phyloP scores from a whole-genome alignment of 2,888 invertebrate genomes.

The Cenopis cana region DNA sequence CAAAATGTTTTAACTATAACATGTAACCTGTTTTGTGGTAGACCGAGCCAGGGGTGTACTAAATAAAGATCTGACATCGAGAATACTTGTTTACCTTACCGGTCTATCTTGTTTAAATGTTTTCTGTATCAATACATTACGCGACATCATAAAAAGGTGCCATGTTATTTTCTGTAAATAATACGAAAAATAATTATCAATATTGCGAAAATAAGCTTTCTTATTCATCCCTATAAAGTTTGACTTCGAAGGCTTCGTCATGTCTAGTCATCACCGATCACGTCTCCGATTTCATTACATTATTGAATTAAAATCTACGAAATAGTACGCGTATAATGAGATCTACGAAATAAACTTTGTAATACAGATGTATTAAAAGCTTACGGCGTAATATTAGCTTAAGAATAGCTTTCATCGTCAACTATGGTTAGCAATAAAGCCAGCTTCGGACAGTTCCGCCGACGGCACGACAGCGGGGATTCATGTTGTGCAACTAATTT shows the following conservation, averaged over 20 bases:
- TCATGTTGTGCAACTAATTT: constrained; percentile 39
- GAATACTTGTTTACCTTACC: constrained; percentile 9
- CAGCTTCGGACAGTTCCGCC: constrained; percentile 22
- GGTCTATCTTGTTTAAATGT: neutral
- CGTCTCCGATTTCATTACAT: no score
- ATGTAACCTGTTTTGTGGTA: constrained; percentile 17
- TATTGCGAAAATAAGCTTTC: no score
- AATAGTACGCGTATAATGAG: no score
- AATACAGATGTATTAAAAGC: neutral
- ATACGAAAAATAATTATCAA: no score
- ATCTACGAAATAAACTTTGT: no score
- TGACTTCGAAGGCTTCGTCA: no score
- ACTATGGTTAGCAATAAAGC: constrained; percentile 28
- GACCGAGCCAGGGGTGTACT: neutral
- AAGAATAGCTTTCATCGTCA: constrained; percentile 16
- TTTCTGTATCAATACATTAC: no score
- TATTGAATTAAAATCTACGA: no score
- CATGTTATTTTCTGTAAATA: no score
- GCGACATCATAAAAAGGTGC: no score
- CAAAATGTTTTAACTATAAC: neutral
- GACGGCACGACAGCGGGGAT: constrained; percentile 15
- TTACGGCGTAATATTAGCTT: neutral
- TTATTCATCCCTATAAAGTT: no score
- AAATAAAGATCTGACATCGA: constrained; percentile 8
- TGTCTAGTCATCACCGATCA: no score